Conservation (phyloP, 2,888 invertebrate genomes). For the Meta bourneti region DNA sequence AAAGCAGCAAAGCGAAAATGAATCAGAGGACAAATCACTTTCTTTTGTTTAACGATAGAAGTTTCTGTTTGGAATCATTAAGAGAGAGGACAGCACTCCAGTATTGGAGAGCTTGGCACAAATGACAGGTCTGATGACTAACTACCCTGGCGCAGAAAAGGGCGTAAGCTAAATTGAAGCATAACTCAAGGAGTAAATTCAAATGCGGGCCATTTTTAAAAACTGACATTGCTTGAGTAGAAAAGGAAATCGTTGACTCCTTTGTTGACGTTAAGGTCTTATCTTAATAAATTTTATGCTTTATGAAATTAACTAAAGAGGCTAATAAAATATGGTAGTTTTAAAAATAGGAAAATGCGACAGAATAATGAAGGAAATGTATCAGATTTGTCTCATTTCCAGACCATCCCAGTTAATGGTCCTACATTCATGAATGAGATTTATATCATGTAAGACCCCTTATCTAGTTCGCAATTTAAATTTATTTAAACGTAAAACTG, state of each 20-base stretch:
- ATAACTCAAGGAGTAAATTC: not conserved
- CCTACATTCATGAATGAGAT: not conserved
- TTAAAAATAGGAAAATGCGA: not conserved
- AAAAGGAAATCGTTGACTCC: not conserved
- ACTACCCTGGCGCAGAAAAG: not conserved
- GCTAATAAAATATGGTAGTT: not conserved
- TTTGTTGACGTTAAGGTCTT: not conserved
- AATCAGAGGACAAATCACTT: slow-evolving; percentile 51
- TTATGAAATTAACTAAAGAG: not conserved
- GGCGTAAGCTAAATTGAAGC: not conserved
- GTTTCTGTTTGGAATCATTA: slow-evolving; percentile 43
- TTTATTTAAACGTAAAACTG: too few species aligned
- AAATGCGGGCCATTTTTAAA: not conserved
- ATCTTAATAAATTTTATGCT: not conserved
- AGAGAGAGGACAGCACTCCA: not conserved
- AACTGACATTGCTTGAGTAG: not conserved
- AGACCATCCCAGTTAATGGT: not conserved
- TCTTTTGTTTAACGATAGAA: slow-evolving; percentile 58
- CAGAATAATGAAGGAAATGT: not conserved
- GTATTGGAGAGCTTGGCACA: not conserved
- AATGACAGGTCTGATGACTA: not conserved
- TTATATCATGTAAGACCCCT: not conserved
- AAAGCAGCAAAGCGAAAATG: slow-evolving; percentile 19
- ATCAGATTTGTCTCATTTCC: not conserved
- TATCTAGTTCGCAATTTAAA: too few species aligned